These are phyloP conservation scores for Solenodon paradoxus DNA, from an alignment of 2,113 vertebrate species.

Conservation along the genomic window DNA sequence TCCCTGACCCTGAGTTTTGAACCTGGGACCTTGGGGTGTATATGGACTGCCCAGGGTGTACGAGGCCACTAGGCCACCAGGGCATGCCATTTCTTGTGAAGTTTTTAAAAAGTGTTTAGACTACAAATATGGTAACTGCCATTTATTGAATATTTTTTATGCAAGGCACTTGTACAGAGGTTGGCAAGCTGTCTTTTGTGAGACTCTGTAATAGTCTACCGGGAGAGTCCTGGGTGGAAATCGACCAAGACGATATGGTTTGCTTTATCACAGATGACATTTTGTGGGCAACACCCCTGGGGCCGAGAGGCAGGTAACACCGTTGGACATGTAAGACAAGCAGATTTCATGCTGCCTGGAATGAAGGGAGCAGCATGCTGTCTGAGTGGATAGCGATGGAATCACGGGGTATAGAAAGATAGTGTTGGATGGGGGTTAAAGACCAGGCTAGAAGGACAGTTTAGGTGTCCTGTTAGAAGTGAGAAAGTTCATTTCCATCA, in stretches of 20 bases:
- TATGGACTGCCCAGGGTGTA: too few species aligned
- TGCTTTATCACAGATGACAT: not conserved
- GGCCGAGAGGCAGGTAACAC: not conserved
- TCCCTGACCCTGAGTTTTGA: too few species aligned
- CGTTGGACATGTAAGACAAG: not conserved
- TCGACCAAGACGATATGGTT: not conserved
- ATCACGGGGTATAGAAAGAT: not conserved
- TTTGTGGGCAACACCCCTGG: not conserved
- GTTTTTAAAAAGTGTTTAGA: not conserved
- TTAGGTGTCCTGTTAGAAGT: not conserved
- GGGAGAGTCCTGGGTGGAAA: not conserved
- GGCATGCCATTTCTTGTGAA: not conserved
- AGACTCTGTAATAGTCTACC: not conserved
- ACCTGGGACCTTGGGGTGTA: too few species aligned
- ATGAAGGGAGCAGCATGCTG: not conserved
- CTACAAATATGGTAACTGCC: not conserved
- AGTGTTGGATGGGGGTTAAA: not conserved
- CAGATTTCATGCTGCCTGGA: not conserved
- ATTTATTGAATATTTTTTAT: not conserved
- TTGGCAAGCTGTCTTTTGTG: not conserved
- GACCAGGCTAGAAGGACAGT: not conserved
- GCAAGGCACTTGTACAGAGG: not conserved
- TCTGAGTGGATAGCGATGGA: not conserved
- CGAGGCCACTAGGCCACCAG: too few species aligned
- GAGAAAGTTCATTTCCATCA: not conserved